phyloP scores from a whole-genome alignment of 2,797 vertebrate genomes.

The Acanthurus lineatus region DNA sequence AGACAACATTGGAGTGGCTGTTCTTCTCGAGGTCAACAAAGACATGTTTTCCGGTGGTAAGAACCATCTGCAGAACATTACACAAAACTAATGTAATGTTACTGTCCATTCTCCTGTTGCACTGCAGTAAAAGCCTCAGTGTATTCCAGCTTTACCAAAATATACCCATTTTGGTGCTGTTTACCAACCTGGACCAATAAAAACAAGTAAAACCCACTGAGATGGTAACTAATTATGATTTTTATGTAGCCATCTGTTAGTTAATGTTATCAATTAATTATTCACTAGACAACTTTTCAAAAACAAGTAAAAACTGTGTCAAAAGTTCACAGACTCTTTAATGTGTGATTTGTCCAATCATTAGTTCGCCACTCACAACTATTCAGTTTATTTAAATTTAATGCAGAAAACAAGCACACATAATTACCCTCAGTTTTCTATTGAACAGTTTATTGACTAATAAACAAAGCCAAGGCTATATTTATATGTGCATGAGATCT shows the following conservation, averaged over 20 bases:
- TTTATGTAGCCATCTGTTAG: background rate
- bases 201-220: background rate
- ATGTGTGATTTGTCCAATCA: background rate
- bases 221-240: background rate
- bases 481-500: background rate
- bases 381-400: background rate
- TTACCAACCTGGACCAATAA: background rate
- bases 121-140: background rate
- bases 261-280: background rate
- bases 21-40: conserved; percentile 95
- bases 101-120: background rate
- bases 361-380: background rate
- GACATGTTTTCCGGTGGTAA: conserved; percentile 92
- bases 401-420: no score
- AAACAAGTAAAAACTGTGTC: background rate
- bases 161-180: background rate
- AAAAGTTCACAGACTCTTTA: background rate
- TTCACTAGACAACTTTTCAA: background rate
- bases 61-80: conserved; percentile 36
- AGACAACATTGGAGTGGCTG: conserved; percentile 97
- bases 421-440: background rate
- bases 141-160: background rate
- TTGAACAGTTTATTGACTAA: background rate
- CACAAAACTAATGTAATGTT: background rate
- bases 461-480: background rate